Conservation (phyloP, 2,113 vertebrate genomes). For the Solea solea region DNA sequence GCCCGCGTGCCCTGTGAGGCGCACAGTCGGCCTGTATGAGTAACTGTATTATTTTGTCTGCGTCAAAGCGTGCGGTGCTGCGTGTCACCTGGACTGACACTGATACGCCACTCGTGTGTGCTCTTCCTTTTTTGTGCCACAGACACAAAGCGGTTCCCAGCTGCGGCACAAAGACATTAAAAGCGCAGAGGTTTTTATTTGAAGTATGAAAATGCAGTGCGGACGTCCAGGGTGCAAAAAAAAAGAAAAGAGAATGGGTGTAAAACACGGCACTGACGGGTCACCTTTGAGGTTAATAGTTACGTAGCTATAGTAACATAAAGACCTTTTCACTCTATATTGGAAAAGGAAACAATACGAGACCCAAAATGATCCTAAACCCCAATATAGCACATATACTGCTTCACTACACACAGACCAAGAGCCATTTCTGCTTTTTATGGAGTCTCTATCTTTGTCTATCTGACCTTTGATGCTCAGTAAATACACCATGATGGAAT, state of each 20-base stretch:
- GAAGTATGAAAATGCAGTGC: neutral
- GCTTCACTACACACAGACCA: too few relatives aligned
- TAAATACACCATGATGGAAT: too few relatives aligned
- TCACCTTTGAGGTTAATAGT: neutral
- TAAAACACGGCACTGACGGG: neutral
- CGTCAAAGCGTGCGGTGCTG: conserved; percentile 19
- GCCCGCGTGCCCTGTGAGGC: conserved; percentile 8
- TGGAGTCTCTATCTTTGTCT: too few relatives aligned
- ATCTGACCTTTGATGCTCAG: too few relatives aligned
- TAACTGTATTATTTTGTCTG: conserved; percentile 44
- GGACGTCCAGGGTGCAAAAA: too few relatives aligned
- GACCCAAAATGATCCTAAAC: too few relatives aligned
- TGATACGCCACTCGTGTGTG: conserved; percentile 3
- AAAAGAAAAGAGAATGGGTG: neutral
- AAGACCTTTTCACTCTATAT: too few relatives aligned
- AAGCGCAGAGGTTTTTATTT: neutral
- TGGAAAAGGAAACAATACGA: too few relatives aligned
- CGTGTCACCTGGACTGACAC: conserved; percentile 38
- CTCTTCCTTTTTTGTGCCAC: neutral
- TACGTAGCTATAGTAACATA: too few relatives aligned
- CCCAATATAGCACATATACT: too few relatives aligned
- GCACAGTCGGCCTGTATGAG: conserved; percentile 18
- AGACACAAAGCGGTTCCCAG: conserved; percentile 7
- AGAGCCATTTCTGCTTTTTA: too few relatives aligned
- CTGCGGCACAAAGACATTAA: conserved; percentile 6